Evolutionary conservation across 2,113 vertebrate species (phyloP).

Genomic region (Ammodytes marinus): DNA sequence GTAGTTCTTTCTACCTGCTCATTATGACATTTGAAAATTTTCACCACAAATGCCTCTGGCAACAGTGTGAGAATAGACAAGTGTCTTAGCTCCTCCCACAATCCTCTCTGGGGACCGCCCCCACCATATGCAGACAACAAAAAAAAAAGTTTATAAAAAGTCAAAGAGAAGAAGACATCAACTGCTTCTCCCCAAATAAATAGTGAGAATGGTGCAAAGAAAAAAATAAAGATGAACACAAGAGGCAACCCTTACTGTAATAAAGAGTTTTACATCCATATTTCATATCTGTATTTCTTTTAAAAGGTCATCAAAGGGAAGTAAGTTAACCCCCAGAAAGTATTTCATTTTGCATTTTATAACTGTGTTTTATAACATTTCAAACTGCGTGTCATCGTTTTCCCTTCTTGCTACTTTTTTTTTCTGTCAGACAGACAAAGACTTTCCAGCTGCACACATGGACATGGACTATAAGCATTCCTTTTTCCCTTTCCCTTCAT

Average conservation of each 20-base stretch:
- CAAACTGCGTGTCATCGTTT: not conserved
- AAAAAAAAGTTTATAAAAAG: not conserved
- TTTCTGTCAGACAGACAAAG: conserved; percentile 27
- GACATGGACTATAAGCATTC: not conserved
- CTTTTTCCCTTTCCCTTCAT: conserved; percentile 32
- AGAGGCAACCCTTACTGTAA: not conserved
- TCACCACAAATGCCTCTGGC: conserved; percentile 53
- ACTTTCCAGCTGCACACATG: conserved; percentile 21
- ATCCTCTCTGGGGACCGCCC: conserved; percentile 41
- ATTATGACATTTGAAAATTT: conserved; percentile 57
- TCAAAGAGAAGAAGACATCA: not conserved
- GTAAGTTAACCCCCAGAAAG: not conserved
- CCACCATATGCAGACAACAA: conserved; percentile 59
- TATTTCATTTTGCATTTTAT: not conserved
- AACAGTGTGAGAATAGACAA: conserved; percentile 56
- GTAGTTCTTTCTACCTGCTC: conserved; percentile 37
- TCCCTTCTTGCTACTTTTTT: conserved; percentile 17
- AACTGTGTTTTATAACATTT: not conserved
- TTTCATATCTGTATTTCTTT: not conserved
- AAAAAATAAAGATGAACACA: not conserved
- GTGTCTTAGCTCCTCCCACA: conserved; percentile 59
- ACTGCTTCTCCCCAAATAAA: conserved; percentile 28
- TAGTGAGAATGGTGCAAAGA: not conserved
- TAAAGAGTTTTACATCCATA: not conserved
- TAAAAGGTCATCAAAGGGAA: not conserved